Conservation (phyloP, 2,797 vertebrate species). For the Peromyscus attwateri region DNA sequence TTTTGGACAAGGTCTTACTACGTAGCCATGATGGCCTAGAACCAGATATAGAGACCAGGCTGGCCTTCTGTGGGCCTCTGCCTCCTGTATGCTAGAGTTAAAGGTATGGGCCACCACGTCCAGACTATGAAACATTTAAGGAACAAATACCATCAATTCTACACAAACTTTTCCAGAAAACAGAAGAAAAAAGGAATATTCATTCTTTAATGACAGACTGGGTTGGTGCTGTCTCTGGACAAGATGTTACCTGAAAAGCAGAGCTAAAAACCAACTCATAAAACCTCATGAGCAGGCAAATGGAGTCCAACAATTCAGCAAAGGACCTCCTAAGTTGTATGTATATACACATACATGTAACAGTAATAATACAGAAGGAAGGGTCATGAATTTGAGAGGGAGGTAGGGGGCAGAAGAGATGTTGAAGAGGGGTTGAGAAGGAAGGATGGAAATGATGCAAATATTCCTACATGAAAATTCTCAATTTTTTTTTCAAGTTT, state of each 20-base stretch:
- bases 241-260: background rate
- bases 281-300: background rate
- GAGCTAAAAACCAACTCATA: background rate
- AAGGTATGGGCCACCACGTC: background rate
- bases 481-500: background rate
- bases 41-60: background rate
- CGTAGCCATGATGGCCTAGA: background rate
- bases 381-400: background rate
- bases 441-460: background rate
- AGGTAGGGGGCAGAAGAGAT: background rate
- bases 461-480: background rate
- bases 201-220: background rate
- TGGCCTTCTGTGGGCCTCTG: background rate
- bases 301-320: background rate
- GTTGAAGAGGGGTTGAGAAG: background rate
- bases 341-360: too few relatives aligned
- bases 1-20: background rate
- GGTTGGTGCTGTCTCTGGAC: background rate
- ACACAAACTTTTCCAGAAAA: background rate
- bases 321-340: background rate
- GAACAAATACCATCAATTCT: conserved; percentile 3
- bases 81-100: background rate
- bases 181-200: background rate
- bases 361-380: background rate
- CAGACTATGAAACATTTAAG: background rate